Evolutionary conservation across 2,888 invertebrate species (phyloP), one percentile per base, ranked within the genome.

Genomic region (Idaea biselata): DNA sequence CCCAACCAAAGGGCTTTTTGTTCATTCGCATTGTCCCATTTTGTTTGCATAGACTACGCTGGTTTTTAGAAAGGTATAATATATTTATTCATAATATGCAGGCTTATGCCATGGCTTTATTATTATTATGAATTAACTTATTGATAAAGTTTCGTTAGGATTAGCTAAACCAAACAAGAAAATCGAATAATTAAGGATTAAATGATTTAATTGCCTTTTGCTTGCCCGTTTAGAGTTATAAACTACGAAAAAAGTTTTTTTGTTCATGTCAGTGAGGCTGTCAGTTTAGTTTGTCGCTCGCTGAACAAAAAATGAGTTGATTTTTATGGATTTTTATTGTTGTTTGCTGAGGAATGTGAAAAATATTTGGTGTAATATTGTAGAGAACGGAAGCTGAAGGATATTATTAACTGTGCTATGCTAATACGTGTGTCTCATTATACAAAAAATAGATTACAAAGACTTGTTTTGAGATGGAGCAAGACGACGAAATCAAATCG

Each of bases 401-500:
- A 44, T 44, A 66, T 18, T 59, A 63, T 64, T 63, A 32, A 62
- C 64, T 65, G 72, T 79, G 79, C 70, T 80, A 83, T 83, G 83
- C 68, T 73, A 3, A 44, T 44, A 44, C 44, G 44, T 44, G 44
- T 14, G 14, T 44, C 44, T 11, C 33, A 2, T 8, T 11, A 44
- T 8, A 44, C 44, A 44, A 70, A 70, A 69, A 71, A 68, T 71
- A 76, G 71, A 61, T 69, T 68, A 71, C 69, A 68, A 70, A 72
- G 70, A 67, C 68, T 70, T 62, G 70, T 69, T 63, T 64, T 61
- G 58, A 76, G 72, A 96, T 96, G 96, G 96, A 96, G 84, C 93
- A 93, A 82, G 96, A 96, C 91, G 95, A 95, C 86, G 95, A 95
- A 82, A 93, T 96, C 77, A 93, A 95, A 81, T 94, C 95, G 83